Evolutionary conservation across 2,797 vertebrate species (phyloP), one percentile per base, ranked within the genome.

Genomic region (Myripristis jacobus): DNA sequence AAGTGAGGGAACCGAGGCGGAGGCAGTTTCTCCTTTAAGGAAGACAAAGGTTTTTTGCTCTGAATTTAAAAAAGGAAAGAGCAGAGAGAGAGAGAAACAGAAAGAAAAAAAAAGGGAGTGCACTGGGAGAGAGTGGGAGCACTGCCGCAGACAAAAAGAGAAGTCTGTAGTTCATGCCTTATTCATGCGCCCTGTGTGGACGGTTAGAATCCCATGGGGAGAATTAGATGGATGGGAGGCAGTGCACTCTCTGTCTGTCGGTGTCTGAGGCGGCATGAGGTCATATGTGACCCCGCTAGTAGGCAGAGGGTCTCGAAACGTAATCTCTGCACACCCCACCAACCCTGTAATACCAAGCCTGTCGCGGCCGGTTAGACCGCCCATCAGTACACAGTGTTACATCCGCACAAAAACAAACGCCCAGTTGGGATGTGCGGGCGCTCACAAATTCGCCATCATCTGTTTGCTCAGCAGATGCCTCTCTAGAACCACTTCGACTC

Each of bases 131-230:
- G 47, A 65, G n/a, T 6, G 18, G 10, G 51, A 67, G 65, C 8
- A 7, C 60, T 74, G 77, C 58, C 64, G 77, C 61, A 67, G 64
- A 88, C 75, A 63, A 83, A 85, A 81, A 82, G 52, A 80, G 44
- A 65, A 27, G 60, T 71, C 53, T 59, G 43, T 41, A 64, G 41
- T 70, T 91, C 86, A 93, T 94, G 79, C 84, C 71, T 93, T 90
- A 93, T 92, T 92, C 86, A 92, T 91, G 61, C 51, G 44, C 69
- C 70, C 75, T 44, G 65, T 56, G 82, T 67, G 59, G 77, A 66
- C 80, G 77, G 58, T 75, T 76, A n/a, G 60, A 72, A 71, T 88
- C 91, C 84, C 90, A 48, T 7, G 84, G 85, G 91, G 58, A 46
- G 65, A 70, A 77, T 86, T 82, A 82, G 75, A 70, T 18, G 52